phyloP scores from a whole-genome alignment of 1,140 invertebrate genomes.

The Achroia grisella region DNA sequence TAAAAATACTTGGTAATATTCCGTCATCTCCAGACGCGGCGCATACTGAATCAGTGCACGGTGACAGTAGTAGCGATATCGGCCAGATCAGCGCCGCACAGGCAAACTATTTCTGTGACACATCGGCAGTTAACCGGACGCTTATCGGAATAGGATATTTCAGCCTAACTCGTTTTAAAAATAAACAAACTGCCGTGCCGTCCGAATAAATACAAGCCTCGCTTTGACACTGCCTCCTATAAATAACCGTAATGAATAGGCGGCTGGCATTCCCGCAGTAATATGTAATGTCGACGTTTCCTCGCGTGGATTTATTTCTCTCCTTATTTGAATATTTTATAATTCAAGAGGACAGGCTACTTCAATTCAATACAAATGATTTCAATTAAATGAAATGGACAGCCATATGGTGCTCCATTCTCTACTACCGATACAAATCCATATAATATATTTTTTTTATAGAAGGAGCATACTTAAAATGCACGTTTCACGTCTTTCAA shows the following conservation, averaged over 20 bases:
- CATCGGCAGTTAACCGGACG: conserved; percentile 34
- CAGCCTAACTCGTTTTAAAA: conserved; percentile 59
- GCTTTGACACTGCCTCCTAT: conserved; percentile 65
- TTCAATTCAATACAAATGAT: conserved; percentile 9
- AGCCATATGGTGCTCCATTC: not conserved
- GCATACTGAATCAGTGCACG: conserved; percentile 35
- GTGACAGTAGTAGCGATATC: conserved; percentile 36
- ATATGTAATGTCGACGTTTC: conserved; percentile 61
- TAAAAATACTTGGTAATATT: conserved; percentile 54
- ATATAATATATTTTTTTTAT: too few species aligned
- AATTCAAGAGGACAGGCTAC: conserved; percentile 33
- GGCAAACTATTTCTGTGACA: conserved; percentile 38
- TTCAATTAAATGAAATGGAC: not conserved
- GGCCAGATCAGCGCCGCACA: conserved; percentile 26
- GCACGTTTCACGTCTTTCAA: too few species aligned
- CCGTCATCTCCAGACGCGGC: conserved; percentile 37
- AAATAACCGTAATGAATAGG: conserved; percentile 70
- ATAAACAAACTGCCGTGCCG: conserved; percentile 60
- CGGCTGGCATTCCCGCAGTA: conserved; percentile 50
- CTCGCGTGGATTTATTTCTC: conserved; percentile 47
- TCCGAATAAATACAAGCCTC: conserved; percentile 60
- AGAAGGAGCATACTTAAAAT: too few species aligned
- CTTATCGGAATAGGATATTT: conserved; percentile 59
- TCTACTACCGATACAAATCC: too few species aligned
- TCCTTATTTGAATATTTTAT: conserved; percentile 59